Evolutionary conservation across 1,140 invertebrate genomes (phyloP), one percentile per base, ranked within the genome.

Genomic region (Psix sp.): DNA sequence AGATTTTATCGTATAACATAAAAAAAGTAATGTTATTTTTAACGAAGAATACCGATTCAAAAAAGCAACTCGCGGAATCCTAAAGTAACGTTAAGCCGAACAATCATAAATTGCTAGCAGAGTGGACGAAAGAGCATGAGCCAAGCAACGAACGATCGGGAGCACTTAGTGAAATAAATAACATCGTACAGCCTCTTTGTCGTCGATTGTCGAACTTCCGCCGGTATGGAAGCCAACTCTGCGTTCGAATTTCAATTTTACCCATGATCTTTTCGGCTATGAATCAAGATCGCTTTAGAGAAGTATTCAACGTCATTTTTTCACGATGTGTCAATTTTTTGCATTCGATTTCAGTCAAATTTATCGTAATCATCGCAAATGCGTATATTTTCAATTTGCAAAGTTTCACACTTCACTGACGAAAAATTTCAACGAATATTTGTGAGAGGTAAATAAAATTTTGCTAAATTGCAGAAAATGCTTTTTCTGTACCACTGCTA

Each of bases 111-210:
- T 77, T 52, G 70, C 59, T 36, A 40, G 65, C 43, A 68, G 76
- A 78, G 73, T 76, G 78, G 78, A 76, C 72, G 78, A 76, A 63
- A 76, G 71, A 78, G 66, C 78, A 54, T 74, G 77, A 79, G 77
- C 79, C 72, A 80, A 83, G 82, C 79, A 80, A 80, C 80, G 79
- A 83, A 83, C 81, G 84, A 83, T 84, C 78, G 80, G 79, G 82
- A 84, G 82, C 82, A 84, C 84, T 85, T 84, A 84, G 80, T 70
- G 82, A 84, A 84, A 85, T 84, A 85, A 85, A 85, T 84, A 85
- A 84, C 82, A 71, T 56, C 57, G 75, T 67, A 68, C 79, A 77
- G 80, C 80, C 82, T 84, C 82, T 85, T 84, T 85, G 83, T 84
- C 82, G 82, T 82, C 82, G 79, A 85, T 85, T 84, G 82, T 82